phyloP scores from a whole-genome alignment of 2,113 vertebrate species.

The Ochotona princeps region DNA sequence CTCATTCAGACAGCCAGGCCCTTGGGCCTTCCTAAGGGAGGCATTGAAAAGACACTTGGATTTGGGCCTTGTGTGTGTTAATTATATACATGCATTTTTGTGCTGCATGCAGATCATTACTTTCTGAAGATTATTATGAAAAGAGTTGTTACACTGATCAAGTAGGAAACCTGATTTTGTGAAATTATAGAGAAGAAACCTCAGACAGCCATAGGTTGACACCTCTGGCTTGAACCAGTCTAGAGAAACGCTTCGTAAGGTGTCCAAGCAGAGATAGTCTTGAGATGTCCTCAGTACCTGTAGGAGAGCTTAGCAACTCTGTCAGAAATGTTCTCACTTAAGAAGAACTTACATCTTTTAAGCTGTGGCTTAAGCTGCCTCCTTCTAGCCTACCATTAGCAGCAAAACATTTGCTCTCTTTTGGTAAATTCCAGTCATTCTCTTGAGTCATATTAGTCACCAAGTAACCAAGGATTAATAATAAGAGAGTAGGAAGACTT shows the following conservation, averaged over 20 bases:
- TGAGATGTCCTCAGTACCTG: not conserved
- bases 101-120: not conserved
- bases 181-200: not conserved
- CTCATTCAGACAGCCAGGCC: not conserved
- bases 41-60: not conserved
- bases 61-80: not conserved
- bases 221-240: not conserved
- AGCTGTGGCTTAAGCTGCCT: slow-evolving; percentile 16
- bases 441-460: not conserved
- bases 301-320: not conserved
- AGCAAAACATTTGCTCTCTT: slow-evolving; percentile 22
- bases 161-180: not conserved
- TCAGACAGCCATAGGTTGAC: not conserved
- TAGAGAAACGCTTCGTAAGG: not conserved
- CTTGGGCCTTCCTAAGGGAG: not conserved
- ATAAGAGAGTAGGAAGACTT: not conserved
- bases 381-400: not conserved
- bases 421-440: slow-evolving; percentile 35
- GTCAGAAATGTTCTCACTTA: not conserved
- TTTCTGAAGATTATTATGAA: not conserved
- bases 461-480: slow-evolving; percentile 2
- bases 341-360: not conserved
- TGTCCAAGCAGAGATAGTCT: not conserved
- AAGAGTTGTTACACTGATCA: not conserved
- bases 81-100: not conserved